Base-by-base conservation (phyloP, 1,140 invertebrate species). In the Drosophila trapezifrons region DNA sequence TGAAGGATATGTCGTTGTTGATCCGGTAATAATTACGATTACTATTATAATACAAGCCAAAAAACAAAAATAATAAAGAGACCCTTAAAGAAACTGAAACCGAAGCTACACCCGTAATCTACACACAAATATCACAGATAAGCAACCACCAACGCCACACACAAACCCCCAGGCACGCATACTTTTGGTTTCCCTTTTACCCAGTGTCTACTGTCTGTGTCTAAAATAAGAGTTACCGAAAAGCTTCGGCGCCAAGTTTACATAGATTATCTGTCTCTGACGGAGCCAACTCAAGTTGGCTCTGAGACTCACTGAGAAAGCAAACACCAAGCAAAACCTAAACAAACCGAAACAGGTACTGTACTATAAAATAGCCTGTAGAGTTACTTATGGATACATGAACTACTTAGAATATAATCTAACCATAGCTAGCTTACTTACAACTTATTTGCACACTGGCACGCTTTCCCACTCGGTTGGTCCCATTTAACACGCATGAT, bases 21-120 rank as follows among this genome's bases (percentile, higher is more conserved):
- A 79, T 52, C 59, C 76, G 79, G 72, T 87, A 86, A 87, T 76
- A 86, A 83, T 83, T 78, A 79, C 76, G 63, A 83, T 76, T 83
- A 86, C 69, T 76, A 86, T 87, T 83, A 86, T 86, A 83, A 87
- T 79, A 86, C 76, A 65, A 73, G 65, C 42, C 32, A 75, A 81
- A 67, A 57, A 57, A 86, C 70, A 78, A 66, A 49, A 60, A 87
- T 83, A 83, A 83, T 84, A 83, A 83, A 85, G 81, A 83, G 67
- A 84, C 80, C 80, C 80, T 76, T 56, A 56, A 80, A 79, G 25
- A 47, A 73, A 72, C 55, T 29, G 27, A 55, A 35, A 52, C 70
- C 58, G 47, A 42, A n/a, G 52, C 43, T 10, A 45, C 49, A 52
- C 49, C 2, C 32, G 32, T 45, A 49, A 65, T 18, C 49, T 32